phyloP scores from a whole-genome alignment of 1,140 invertebrate genomes.

The Calephelis virginiensis region DNA sequence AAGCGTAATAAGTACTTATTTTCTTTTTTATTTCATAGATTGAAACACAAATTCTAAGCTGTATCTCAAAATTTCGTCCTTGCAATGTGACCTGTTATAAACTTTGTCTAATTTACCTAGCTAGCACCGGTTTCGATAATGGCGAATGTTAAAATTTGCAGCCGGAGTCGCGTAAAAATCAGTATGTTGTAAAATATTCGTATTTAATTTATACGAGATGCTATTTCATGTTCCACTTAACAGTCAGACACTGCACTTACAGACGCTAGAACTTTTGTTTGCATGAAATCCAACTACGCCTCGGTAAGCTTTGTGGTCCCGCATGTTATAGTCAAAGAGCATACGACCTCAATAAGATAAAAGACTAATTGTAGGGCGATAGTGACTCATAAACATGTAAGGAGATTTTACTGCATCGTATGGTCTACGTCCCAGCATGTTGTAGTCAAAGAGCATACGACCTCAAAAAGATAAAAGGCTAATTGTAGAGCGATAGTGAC shows the following conservation, averaged over 20 bases:
- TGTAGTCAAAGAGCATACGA: not conserved
- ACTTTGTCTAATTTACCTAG: too few relatives aligned
- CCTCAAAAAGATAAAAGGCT: not conserved
- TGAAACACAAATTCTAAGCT: too few relatives aligned
- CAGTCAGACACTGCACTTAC: not conserved
- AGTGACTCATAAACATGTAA: too few relatives aligned
- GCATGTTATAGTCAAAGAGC: slow-evolving; percentile 2
- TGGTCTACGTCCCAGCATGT: slow-evolving; percentile 11
- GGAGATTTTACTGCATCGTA: too few relatives aligned
- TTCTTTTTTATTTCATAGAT: too few relatives aligned
- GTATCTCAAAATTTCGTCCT: too few relatives aligned
- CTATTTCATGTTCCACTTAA: not conserved
- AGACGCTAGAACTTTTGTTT: slow-evolving; percentile 10
- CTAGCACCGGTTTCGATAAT: too few relatives aligned
- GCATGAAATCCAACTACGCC: slow-evolving; percentile 17
- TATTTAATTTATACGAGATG: not conserved
- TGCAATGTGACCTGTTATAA: too few relatives aligned
- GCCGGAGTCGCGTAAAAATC: not conserved
- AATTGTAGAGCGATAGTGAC: too few relatives aligned
- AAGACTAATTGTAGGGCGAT: too few relatives aligned
- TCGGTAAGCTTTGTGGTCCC: slow-evolving; percentile 23
- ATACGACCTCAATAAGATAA: not conserved
- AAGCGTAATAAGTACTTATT: too few relatives aligned
- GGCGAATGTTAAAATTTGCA: too few relatives aligned
- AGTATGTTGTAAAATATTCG: not conserved